Percentiles rank a stretch among this genome's conserved stretches.
phyloP scores from a whole-genome alignment of 53 echinoderm and acorn worm genomes.

The Echinarachnius parma region DNA sequence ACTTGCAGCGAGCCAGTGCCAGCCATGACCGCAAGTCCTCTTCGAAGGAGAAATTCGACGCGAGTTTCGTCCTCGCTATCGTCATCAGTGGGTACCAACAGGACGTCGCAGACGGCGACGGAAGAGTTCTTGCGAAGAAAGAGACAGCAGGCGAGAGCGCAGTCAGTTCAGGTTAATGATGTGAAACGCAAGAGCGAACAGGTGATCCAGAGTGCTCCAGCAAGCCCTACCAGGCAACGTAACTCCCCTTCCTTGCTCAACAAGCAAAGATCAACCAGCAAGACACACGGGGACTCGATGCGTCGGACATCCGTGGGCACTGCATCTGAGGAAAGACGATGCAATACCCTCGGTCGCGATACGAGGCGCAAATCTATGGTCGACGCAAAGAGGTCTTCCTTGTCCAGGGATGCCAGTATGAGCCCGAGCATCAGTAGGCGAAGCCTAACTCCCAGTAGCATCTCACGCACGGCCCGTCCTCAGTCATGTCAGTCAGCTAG shows the following conservation, averaged over 20 bases:
- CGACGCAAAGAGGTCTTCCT: background rate
- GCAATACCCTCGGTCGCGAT: too few species aligned
- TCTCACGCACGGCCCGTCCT: slow-evolving; percentile 50
- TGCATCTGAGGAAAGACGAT: slow-evolving; percentile 20
- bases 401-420: slow-evolving; percentile 14
- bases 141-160: slow-evolving; percentile 46
- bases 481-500: slow-evolving; percentile 39
- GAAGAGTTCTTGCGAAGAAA: slow-evolving; percentile 63
- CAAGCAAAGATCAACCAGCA: slow-evolving; percentile 4
- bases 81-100: slow-evolving; percentile 39
- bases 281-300: slow-evolving; percentile 6
- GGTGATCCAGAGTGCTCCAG: slow-evolving; percentile 65
- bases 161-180: slow-evolving; percentile 17
- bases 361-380: too few species aligned
- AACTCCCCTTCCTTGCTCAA: slow-evolving; percentile 15
- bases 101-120: slow-evolving; percentile 61
- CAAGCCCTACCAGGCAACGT: slow-evolving; percentile 70
- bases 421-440: slow-evolving; percentile 31
- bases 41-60: slow-evolving; percentile 25
- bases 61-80: slow-evolving; percentile 27
- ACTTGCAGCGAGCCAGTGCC: slow-evolving; percentile 29
- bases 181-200: slow-evolving; percentile 7
- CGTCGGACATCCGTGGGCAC: slow-evolving; percentile 9
- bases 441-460: slow-evolving; percentile 24
- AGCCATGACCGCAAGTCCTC: slow-evolving; percentile 28